Evolutionary conservation across 2,888 invertebrate genomes (phyloP).

Genomic region (Ichneumoninae sp.): DNA sequence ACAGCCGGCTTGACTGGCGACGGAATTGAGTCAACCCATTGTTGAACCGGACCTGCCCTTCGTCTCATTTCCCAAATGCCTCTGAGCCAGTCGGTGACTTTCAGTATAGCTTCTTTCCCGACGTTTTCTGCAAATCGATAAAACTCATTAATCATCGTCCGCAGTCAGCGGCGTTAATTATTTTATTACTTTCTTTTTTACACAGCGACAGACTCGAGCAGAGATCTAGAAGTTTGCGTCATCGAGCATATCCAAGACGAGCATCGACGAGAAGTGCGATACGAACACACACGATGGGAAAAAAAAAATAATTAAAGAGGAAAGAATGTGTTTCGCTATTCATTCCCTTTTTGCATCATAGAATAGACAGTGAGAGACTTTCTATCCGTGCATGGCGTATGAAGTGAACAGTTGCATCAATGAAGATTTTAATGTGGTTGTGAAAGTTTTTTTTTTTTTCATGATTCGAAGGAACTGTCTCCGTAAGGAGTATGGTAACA

Average conservation of each 20-base stretch:
- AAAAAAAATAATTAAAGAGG: not conserved
- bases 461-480: constrained; percentile 9
- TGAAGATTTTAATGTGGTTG: not conserved
- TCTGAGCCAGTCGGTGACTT: constrained; percentile 81
- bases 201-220: constrained; percentile 37
- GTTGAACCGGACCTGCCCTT: constrained; percentile 89
- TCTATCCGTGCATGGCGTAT: constrained; percentile 61
- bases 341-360: constrained; percentile 50
- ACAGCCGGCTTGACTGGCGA: constrained; percentile 74
- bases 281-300: constrained; percentile 3
- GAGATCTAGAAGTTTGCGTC: constrained; percentile 30
- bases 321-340: constrained; percentile 32
- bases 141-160: not conserved
- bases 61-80: constrained; percentile 86
- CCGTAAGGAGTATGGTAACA: constrained; percentile 49
- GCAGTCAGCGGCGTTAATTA: not conserved
- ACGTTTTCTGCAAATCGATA: constrained; percentile 75
- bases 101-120: constrained; percentile 79
- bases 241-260: constrained; percentile 12
- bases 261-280: constrained; percentile 26
- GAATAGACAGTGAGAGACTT: constrained; percentile 12
- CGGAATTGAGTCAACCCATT: constrained; percentile 91
- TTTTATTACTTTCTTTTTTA: not conserved
- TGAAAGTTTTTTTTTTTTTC: constrained; percentile 4
- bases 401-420: constrained; percentile 39